These are phyloP conservation scores for Sphyrna mokarran DNA, from an alignment of 2,113 vertebrate species.

Conservation along the genomic window DNA sequence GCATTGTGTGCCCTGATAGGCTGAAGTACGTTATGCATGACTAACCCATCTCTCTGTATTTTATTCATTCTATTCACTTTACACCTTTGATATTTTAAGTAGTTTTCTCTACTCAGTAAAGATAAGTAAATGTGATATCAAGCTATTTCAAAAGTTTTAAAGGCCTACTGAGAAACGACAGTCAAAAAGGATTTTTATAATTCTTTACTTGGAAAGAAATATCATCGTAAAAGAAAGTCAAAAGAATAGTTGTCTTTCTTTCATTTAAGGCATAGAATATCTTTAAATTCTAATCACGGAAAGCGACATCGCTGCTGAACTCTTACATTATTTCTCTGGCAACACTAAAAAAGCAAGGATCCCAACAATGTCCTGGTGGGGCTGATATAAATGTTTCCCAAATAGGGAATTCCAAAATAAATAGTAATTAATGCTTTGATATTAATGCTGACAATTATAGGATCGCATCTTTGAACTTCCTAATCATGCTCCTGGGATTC, in stretches of 20 bases:
- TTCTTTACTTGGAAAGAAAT: background rate
- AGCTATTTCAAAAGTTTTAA: constrained; percentile 99
- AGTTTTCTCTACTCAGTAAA: constrained; percentile 97
- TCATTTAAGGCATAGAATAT: no score
- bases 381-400: background rate
- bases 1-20: constrained; percentile 95
- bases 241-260: background rate
- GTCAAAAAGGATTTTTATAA: background rate
- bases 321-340: background rate
- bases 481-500: background rate
- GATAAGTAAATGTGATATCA: constrained; percentile 85
- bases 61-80: constrained; percentile 99
- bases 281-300: background rate
- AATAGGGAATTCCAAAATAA: background rate
- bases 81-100: constrained; percentile 96
- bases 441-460: background rate
- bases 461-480: background rate
- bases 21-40: constrained; percentile 98
- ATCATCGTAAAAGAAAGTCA: background rate
- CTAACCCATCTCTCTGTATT: constrained; percentile 99
- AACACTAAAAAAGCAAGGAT: background rate
- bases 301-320: background rate
- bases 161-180: constrained; percentile 83
- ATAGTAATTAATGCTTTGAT: background rate
- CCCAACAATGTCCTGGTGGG: background rate